These are phyloP conservation scores for Drosophila orena DNA, from an alignment of 1,140 invertebrate genomes.

Conservation along the genomic window DNA sequence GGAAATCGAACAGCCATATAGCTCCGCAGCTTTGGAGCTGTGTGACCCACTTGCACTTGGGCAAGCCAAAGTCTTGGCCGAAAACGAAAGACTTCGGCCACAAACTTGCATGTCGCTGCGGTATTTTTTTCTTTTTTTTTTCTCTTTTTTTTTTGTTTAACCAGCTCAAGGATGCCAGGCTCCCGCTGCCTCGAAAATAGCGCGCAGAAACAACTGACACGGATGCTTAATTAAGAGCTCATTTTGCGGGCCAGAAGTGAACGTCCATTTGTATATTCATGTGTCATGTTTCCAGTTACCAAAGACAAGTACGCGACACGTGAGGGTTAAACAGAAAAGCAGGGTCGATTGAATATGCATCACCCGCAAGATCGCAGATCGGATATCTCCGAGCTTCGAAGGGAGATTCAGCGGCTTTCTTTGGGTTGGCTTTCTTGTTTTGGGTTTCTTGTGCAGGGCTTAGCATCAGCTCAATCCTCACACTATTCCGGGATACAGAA, in stretches of 20 bases:
- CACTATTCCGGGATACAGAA: constrained; percentile 50
- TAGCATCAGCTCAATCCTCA: constrained; percentile 51
- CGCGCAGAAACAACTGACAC: constrained; percentile 59
- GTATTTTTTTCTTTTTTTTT: constrained; percentile 9
- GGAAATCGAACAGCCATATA: constrained; percentile 56
- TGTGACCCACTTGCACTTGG: constrained; percentile 70
- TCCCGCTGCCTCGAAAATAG: constrained; percentile 12
- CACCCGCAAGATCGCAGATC: not conserved
- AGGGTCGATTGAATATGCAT: constrained; percentile 35
- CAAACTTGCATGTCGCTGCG: constrained; percentile 61
- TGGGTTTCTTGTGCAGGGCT: constrained; percentile 23
- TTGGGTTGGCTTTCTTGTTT: constrained; percentile 28
- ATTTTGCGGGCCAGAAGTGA: constrained; percentile 56
- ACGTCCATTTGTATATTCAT: constrained; percentile 51
- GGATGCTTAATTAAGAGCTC: constrained; percentile 80
- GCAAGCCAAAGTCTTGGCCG: constrained; percentile 29
- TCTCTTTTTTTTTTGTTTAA: constrained; percentile 33
- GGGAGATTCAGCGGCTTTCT: constrained; percentile 30
- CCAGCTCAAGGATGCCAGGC: constrained; percentile 55
- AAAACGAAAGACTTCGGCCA: constrained; percentile 73
- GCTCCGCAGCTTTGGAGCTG: constrained; percentile 15
- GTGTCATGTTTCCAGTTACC: constrained; percentile 43
- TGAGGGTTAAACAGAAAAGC: constrained; percentile 26
- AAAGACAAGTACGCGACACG: constrained; percentile 48
- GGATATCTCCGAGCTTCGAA: not conserved